Base-by-base conservation (phyloP, 2,113 vertebrate species). In the Crotalus helleri region DNA sequence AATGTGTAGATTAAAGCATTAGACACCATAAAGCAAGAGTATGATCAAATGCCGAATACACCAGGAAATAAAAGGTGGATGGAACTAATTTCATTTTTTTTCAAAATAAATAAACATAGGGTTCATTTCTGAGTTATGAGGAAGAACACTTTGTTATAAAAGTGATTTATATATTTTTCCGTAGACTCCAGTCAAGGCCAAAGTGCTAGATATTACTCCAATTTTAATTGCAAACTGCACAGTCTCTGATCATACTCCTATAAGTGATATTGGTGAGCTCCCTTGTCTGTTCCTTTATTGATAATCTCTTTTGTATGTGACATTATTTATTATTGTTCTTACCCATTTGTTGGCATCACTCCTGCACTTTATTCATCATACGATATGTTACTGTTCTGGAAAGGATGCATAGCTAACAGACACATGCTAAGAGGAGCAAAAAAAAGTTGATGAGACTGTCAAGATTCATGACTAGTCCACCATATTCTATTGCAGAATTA, bases 21-120 rank as follows among this genome's bases (percentile, higher is more conserved):
- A 74, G 39, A 53, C 33, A 33, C 6, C 59, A 74, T 86, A 74
- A 88, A 81, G 85, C 6, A 10, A 33, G 44, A 26, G 0, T 55
- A n/a, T 3, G n/a, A 93, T 89, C 39, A 91, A 88, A 46, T 94
- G 12, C 15, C 93, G 90, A 69, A 46, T 91, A 91, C 88, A 94
- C 9, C 4, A 91, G 85, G 21, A 2, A 93, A 87, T 86, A 58
- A 21, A 2, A 17, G 17, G 3, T 81, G 7, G 74, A 81, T 39
- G n/a, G 46, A 61, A 44, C 61, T 54, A 26, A 10, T 57, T 57
- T 29, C 46, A 26, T 58, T 86, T 58, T 59, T 3, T 1, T 1
- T 1, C 55, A 85, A 92, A 92, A 57, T 81, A 88, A 91, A 93
- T 1, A 39, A 57, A 46, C 5, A 55, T 90, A 51, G 5, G 39